Conservation (phyloP, 2,888 invertebrate genomes). For the Adineta ricciae region DNA sequence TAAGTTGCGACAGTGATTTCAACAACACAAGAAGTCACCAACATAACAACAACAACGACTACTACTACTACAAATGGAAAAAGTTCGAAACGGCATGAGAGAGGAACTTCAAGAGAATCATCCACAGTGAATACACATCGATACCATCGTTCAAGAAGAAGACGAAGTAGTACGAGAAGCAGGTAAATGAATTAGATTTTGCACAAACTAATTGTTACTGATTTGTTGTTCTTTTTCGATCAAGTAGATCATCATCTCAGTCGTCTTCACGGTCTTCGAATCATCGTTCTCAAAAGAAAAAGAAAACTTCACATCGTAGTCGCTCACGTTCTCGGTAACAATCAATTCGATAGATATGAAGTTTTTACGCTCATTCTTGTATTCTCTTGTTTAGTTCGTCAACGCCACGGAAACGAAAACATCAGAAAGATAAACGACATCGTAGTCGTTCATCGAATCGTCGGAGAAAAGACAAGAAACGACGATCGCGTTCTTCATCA, state of each 20-base stretch:
- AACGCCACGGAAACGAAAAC: neutral
- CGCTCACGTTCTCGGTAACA: neutral
- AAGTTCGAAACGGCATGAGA: neutral
- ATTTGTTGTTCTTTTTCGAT: too few relatives aligned
- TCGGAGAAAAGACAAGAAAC: conserved; percentile 8
- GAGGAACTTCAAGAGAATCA: conserved; percentile 11
- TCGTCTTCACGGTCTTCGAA: neutral
- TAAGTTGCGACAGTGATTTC: neutral
- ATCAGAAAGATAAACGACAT: neutral
- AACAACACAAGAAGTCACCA: neutral
- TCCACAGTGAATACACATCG: neutral
- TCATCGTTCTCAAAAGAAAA: conserved; percentile 1
- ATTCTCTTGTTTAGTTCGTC: neutral
- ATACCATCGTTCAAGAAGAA: neutral
- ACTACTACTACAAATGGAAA: neutral
- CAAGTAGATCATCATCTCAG: neutral
- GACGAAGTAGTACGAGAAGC: conserved; percentile 18
- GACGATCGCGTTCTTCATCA: conserved; percentile 5
- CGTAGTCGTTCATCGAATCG: neutral
- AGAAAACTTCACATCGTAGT: neutral
- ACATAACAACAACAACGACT: neutral
- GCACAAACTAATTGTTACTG: too few relatives aligned
- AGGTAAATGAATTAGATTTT: neutral
- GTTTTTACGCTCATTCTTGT: neutral
- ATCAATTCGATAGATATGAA: neutral